These are phyloP conservation scores for Physocephala rufipes DNA, from an alignment of 2,888 invertebrate genomes.

Conservation along the genomic window DNA sequence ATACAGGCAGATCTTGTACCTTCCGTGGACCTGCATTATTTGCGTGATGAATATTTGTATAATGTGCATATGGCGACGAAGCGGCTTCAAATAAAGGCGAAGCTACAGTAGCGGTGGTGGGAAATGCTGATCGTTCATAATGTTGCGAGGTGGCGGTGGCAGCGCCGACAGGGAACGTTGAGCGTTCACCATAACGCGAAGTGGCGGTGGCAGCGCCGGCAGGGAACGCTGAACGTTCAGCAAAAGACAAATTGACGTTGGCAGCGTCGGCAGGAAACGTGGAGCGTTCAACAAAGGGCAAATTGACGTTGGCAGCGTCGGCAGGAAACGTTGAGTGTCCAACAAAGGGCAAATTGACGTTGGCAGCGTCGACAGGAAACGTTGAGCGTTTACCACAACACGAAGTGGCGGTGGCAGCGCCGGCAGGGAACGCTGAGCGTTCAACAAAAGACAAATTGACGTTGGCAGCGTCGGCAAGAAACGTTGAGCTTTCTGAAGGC, in stretches of 20 bases:
- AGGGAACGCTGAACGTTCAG: neutral
- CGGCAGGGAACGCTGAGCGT: neutral
- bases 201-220: neutral
- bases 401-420: neutral
- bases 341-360: neutral
- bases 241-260: neutral
- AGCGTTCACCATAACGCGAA: neutral
- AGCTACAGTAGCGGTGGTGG: slow-evolving; percentile 1
- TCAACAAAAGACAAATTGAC: neutral
- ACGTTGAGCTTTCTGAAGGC: neutral
- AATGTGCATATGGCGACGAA: neutral
- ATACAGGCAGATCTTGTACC: slow-evolving; percentile 25
- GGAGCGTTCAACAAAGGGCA: neutral
- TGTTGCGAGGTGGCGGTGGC: neutral
- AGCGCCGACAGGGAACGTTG: neutral
- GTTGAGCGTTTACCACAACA: neutral
- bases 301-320: neutral
- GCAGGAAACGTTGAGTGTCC: neutral
- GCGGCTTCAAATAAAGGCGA: neutral
- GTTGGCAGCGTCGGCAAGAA: neutral
- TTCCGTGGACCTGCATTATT: slow-evolving; percentile 11
- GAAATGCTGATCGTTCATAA: neutral
- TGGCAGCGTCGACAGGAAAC: neutral
- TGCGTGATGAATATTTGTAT: neutral
- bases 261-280: neutral